Conservation (phyloP, 2,888 invertebrate species). For the Toxonevra muliebris region DNA sequence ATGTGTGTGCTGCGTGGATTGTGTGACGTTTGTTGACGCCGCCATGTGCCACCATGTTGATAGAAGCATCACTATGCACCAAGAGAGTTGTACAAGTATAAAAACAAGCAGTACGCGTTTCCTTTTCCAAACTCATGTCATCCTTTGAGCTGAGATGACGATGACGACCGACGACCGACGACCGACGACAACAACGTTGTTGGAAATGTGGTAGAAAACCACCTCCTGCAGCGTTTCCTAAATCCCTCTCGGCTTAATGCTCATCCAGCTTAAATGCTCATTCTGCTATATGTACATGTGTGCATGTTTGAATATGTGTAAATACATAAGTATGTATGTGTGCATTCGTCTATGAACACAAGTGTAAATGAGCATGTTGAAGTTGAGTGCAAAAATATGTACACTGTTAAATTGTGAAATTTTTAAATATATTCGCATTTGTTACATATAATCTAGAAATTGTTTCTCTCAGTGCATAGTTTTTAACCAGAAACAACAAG, state of each 20-base stretch:
- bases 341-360: conserved; percentile 42
- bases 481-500: too few species aligned
- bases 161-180: too few species aligned
- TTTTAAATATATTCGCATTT: background rate
- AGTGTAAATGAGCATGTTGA: conserved; percentile 49
- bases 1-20: too few species aligned
- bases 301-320: conserved; percentile 41
- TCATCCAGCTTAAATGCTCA: conserved; percentile 39
- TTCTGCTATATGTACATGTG: conserved; percentile 41
- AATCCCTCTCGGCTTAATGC: conserved; percentile 42
- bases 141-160: too few species aligned
- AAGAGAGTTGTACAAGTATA: conserved; percentile 34
- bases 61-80: conserved; percentile 39
- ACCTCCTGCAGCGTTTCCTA: conserved; percentile 43
- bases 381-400: conserved; percentile 38
- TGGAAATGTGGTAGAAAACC: conserved; percentile 30
- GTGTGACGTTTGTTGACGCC: too few species aligned
- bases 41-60: too few species aligned
- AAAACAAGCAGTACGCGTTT: conserved; percentile 6
- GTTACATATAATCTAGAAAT: conserved; percentile 3
- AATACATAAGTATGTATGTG: background rate
- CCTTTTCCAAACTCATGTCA: too few species aligned
- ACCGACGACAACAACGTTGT: too few species aligned
- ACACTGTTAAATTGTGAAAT: background rate
- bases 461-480: too few species aligned